A percentile compares a stretch with the other conserved stretches of the same genome.
phyloP scores from a whole-genome alignment of 2,113 vertebrate genomes.

The Oreochromis aureus region DNA sequence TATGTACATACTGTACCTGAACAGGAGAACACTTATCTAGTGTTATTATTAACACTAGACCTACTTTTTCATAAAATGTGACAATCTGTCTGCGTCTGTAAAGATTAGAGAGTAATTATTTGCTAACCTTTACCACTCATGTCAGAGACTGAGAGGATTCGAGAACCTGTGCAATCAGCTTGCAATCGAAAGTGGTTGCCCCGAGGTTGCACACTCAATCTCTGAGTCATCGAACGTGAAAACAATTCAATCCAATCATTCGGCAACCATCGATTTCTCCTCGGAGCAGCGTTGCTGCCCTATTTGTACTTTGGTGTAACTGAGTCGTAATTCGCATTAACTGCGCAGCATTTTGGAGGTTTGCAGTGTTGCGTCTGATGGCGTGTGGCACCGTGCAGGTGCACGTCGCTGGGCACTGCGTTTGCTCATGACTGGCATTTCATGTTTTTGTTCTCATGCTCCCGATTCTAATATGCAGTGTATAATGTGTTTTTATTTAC shows the following conservation, averaged over 20 bases:
- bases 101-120: not conserved
- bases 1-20: not conserved
- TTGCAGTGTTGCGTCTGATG: not conserved
- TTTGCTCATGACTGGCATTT: not conserved
- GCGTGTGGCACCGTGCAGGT: not conserved
- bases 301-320: not conserved
- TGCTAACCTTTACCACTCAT: not conserved
- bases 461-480: not conserved
- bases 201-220: not conserved
- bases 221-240: not conserved
- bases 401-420: not conserved
- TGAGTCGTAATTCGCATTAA: not conserved
- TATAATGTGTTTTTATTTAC: constrained; percentile 5
- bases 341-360: not conserved
- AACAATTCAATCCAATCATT: not conserved
- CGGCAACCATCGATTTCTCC: not conserved
- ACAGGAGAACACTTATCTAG: not conserved
- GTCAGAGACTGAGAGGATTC: not conserved
- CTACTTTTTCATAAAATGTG: not conserved
- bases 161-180: not conserved
- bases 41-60: not conserved
- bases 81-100: not conserved
- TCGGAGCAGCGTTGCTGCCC: fast-evolving
- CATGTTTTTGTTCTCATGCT: not conserved
- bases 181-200: fast-evolving